Base-by-base conservation (phyloP, 1,140 invertebrate species). In the Ostrea denselamellosa region DNA sequence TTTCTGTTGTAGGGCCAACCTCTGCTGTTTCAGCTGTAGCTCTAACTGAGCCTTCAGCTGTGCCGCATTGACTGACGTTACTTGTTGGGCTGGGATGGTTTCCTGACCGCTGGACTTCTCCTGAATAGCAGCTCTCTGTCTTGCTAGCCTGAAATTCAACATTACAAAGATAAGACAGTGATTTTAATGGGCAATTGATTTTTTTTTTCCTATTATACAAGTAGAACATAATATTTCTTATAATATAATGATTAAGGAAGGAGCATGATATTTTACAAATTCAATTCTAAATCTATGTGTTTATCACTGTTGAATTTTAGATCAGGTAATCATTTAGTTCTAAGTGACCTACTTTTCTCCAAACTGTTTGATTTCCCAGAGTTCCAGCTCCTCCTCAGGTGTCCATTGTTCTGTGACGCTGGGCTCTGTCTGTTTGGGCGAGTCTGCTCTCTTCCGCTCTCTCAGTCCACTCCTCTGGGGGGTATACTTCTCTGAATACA, bases 311-410 rank as follows among this genome's bases (percentile, higher is more conserved):
- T 44, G 5, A 44, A 44, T 44, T 44, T 44, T 44, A 44, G 34
- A 44, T 44, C 34, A 44, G 34, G 34, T 44, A 5, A 44, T 44
- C 34, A 44, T 44, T 44, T 44, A 44, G 34, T 44, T 44, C 34
- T 19, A 0, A 51, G 4, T 2, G 22, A 87, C 90, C 91, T 88
- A 94, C 95, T 97, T 97, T 94, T 99, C 98, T 54, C 98, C 98
- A 94, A 98, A 99, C 90, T 98, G 97, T 93, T 98, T 98, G 65
- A 99, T 99, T 95, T 99, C 98, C 98, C 98, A 99, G 0, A 99
- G 93, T 94, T 99, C 98, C 28, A 99, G 94, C 92, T 98, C 98
- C 91, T 99, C 98, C 95, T 99, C 98, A 88, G 98, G 97, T 0
- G 99, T 97, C 98, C 98, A 99, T 93, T 98, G 97, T 95, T 99